Evolutionary conservation across 2,888 invertebrate species (phyloP).

Genomic region (Teleiodes luculella): DNA sequence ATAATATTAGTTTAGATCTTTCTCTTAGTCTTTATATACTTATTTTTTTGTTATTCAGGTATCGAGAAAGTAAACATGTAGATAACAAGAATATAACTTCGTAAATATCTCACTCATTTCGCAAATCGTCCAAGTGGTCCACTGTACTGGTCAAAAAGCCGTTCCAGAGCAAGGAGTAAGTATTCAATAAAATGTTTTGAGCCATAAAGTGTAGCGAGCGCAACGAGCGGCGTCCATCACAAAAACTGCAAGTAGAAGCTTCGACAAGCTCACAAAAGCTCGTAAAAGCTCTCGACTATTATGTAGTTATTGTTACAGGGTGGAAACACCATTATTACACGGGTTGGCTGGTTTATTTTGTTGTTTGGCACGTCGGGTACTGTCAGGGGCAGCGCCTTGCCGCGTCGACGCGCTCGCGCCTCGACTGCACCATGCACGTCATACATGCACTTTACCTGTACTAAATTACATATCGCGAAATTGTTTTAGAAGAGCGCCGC

Average conservation of each 20-base stretch:
- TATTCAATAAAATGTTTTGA: constrained; percentile 70
- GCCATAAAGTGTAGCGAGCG: constrained; percentile 54
- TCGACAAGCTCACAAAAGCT: constrained; percentile 76
- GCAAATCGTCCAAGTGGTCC: constrained; percentile 53
- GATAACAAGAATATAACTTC: neutral
- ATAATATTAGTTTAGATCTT: too few species aligned
- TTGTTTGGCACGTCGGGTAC: constrained; percentile 59
- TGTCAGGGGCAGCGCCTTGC: constrained; percentile 22
- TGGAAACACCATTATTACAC: constrained; percentile 78
- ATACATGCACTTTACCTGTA: constrained; percentile 24
- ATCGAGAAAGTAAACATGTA: too few species aligned
- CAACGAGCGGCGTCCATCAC: constrained; percentile 57
- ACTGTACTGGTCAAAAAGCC: constrained; percentile 47
- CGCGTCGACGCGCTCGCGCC: constrained; percentile 15
- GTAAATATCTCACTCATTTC: constrained; percentile 30
- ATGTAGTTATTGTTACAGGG: constrained; percentile 78
- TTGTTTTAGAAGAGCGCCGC: constrained; percentile 6
- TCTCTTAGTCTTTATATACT: too few species aligned
- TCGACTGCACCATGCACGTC: constrained; percentile 19
- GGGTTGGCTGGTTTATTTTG: constrained; percentile 66
- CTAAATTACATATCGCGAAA: constrained; percentile 9
- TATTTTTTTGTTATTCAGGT: too few species aligned
- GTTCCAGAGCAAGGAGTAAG: constrained; percentile 49
- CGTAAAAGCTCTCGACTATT: constrained; percentile 77
- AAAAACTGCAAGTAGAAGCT: constrained; percentile 73